Conservation (phyloP, 2,888 invertebrate species). For the Ditula angustiorana region DNA sequence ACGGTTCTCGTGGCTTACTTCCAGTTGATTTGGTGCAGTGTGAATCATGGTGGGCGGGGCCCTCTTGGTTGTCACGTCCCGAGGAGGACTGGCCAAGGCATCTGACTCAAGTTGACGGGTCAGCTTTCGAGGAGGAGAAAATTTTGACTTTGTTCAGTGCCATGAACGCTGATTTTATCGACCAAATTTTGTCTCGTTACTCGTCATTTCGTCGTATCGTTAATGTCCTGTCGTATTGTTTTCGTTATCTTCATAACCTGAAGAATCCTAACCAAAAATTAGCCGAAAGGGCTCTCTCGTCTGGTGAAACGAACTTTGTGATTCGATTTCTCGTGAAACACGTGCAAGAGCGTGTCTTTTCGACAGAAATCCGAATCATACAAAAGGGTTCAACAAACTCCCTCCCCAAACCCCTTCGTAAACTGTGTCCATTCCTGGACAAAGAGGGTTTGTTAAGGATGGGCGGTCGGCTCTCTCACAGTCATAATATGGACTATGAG, state of each 20-base stretch:
- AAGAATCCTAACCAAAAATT: neutral
- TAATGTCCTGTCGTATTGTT: neutral
- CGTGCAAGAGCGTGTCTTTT: neutral
- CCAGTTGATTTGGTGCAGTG: no score
- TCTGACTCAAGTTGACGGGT: no score
- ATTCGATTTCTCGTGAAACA: neutral
- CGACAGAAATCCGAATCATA: neutral
- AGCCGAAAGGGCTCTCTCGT: no score
- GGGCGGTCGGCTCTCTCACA: conserved; percentile 14
- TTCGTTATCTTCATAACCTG: neutral
- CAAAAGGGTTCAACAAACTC: neutral
- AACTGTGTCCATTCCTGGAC: neutral
- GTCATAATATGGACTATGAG: neutral
- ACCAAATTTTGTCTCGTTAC: neutral
- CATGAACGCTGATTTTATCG: neutral
- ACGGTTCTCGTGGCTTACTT: no score
- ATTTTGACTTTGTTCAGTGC: neutral
- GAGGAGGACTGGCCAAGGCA: no score
- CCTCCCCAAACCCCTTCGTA: conserved; percentile 1
- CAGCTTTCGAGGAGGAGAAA: no score
- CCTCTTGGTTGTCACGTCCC: no score
- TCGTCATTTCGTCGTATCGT: conserved; percentile 2
- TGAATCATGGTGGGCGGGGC: no score
- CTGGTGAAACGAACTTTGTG: neutral
- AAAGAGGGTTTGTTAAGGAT: conserved; percentile 8